These are phyloP conservation scores for Erebia palarica DNA, from an alignment of 2,888 invertebrate species.

Conservation along the genomic window DNA sequence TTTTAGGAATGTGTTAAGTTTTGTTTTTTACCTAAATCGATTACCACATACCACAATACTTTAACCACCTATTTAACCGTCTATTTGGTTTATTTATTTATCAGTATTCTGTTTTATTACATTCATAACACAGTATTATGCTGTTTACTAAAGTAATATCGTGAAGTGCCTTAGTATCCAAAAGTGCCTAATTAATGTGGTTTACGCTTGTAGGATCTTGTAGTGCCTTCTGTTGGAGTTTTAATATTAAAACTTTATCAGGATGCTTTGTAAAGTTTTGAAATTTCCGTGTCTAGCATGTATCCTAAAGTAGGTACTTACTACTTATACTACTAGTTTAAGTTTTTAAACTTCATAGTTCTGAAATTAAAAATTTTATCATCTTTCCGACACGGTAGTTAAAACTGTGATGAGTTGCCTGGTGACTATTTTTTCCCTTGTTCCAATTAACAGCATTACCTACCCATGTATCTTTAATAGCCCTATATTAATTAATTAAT, in stretches of 20 bases:
- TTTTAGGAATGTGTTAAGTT: conserved; percentile 38
- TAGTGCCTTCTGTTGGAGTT: conserved; percentile 58
- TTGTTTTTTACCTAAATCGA: conserved; percentile 22
- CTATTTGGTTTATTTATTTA: neutral
- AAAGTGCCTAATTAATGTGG: conserved; percentile 57
- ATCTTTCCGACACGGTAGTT: conserved; percentile 26
- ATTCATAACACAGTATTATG: neutral
- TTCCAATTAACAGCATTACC: conserved; percentile 8
- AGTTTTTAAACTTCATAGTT: conserved; percentile 15
- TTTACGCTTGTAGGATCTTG: conserved; percentile 39
- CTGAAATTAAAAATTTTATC: neutral
- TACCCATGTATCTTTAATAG: neutral
- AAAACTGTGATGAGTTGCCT: conserved; percentile 40
- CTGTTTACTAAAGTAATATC: conserved; percentile 13
- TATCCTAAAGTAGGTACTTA: conserved; percentile 12
- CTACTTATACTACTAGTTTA: conserved; percentile 15
- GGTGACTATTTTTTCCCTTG: conserved; percentile 58
- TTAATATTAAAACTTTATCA: conserved; percentile 48
- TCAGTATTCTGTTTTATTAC: neutral
- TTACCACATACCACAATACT: neutral
- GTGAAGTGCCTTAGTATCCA: conserved; percentile 67
- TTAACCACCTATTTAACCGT: neutral
- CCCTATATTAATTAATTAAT: conserved; percentile 5
- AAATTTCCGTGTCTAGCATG: conserved; percentile 27
- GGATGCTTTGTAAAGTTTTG: conserved; percentile 45